These are phyloP conservation scores for Ichneumoninae sp. DNA, from an alignment of 2,888 invertebrate genomes.

Conservation along the genomic window DNA sequence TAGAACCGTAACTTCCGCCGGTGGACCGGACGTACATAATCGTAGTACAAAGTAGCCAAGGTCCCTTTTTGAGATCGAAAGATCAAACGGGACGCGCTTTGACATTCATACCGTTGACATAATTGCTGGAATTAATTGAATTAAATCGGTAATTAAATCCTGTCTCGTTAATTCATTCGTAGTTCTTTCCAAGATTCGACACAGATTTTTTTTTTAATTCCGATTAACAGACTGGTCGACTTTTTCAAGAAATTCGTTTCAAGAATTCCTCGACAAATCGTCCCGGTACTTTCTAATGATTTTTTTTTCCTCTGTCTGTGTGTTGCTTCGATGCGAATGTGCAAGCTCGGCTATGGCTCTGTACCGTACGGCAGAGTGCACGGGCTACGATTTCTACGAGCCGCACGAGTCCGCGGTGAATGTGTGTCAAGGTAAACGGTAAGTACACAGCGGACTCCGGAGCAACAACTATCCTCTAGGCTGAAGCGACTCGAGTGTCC, in stretches of 20 bases:
- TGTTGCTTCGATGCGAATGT: conserved; percentile 25
- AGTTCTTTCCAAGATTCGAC: neutral
- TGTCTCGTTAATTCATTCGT: neutral
- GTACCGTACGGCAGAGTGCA: conserved; percentile 45
- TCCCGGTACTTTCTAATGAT: conserved; percentile 61
- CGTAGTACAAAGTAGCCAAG: conserved; percentile 7
- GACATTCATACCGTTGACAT: neutral
- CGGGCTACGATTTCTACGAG: conserved; percentile 52
- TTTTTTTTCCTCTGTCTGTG: conserved; percentile 35
- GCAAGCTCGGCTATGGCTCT: conserved; percentile 34
- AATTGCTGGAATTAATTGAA: neutral
- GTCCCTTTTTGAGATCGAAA: neutral
- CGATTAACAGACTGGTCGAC: conserved; percentile 13
- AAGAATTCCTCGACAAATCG: conserved; percentile 25
- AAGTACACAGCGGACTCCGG: conserved; percentile 40
- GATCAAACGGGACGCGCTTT: neutral
- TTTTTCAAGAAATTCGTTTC: conserved; percentile 36
- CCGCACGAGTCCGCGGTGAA: conserved; percentile 38
- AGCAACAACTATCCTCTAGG: conserved; percentile 55
- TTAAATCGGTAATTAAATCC: neutral
- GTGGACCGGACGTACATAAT: conserved; percentile 10
- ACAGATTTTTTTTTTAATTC: conserved; percentile 2
- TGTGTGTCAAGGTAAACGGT: conserved; percentile 65
- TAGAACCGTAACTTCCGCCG: conserved; percentile 14
- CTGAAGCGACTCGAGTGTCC: conserved; percentile 45